phyloP scores from a whole-genome alignment of 2,888 invertebrate species.

The Julus scandinavius region DNA sequence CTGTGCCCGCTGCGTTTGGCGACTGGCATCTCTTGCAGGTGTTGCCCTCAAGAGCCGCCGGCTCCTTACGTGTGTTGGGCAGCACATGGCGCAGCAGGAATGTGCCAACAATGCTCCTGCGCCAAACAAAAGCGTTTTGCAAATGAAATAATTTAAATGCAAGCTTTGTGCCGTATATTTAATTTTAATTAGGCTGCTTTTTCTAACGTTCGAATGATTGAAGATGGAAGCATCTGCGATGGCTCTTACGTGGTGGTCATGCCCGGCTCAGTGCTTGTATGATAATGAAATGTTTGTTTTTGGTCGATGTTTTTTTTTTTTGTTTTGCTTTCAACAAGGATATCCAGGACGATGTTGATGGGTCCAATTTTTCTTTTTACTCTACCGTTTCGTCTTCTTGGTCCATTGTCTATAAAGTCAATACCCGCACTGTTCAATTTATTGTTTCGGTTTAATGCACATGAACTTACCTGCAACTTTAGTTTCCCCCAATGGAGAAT shows the following conservation, averaged over 20 bases:
- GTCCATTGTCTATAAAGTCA: background rate
- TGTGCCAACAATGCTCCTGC: slow-evolving; percentile 20
- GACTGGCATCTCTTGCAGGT: slow-evolving; percentile 31
- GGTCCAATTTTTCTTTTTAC: background rate
- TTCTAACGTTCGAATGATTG: background rate
- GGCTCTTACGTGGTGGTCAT: background rate
- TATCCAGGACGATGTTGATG: background rate
- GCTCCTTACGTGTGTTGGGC: background rate
- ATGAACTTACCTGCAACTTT: too few species aligned
- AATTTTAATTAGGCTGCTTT: slow-evolving; percentile 1
- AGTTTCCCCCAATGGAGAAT: too few species aligned
- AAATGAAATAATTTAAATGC: slow-evolving; percentile 29
- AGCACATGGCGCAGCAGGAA: slow-evolving; percentile 27
- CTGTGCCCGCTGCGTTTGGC: background rate
- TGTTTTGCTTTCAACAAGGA: background rate
- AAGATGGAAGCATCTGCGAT: background rate
- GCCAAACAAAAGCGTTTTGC: slow-evolving; percentile 10
- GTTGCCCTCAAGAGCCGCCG: background rate
- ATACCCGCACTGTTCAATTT: too few species aligned
- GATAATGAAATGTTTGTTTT: background rate
- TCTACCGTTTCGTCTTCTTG: background rate
- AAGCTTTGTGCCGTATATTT: background rate
- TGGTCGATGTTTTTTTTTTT: too few species aligned
- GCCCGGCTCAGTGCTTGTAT: background rate
- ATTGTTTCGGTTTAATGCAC: too few species aligned